Base-by-base conservation (phyloP, 2,888 invertebrate species). In the Napeogenes sylphis region DNA sequence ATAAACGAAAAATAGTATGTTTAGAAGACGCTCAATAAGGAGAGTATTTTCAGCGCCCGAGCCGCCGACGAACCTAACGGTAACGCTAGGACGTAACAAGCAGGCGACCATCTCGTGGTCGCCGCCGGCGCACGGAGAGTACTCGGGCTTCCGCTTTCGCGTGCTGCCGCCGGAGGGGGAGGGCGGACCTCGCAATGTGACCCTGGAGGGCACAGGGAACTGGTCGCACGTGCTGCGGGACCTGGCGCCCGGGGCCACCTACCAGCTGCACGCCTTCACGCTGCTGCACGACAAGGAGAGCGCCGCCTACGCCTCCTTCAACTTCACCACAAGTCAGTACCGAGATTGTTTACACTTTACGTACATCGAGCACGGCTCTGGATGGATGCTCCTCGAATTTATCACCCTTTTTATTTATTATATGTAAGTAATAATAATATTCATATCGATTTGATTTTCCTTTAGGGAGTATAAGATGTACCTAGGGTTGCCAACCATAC, bases 211-310 rank as follows among this genome's bases (percentile, higher is more conserved):
- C 72, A 85, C 90, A 45, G 81, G 81, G 73, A 93, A 93, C 81
- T 92, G 93, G 70, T 93, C 95, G 73, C 94, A 96, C 80, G 92
- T 93, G 70, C 92, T 97, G 72, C 93, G 95, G 58, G 97, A 98
- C 74, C 92, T 98, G 70, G 95, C 94, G 60, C 96, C 98, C 13
- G 98, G 98, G 70, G 97, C 97, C 68, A 96, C 96, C 46, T 98
- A 98, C 84, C 97, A 97, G 90, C 94, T 98, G 69, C 97, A 97
- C 84, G 94, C 97, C 55, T 97, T 94, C 85, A 96, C 97, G 68
- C 94, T 97, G 70, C 96, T 96, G 81, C 96, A 97, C 83, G 94
- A 94, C 79, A 97, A 97, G 90, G 97, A 98, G 86, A 96, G 96
- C 81, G 95, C 95, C 61, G 97, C 97, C 38, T 97, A 97, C 81